phyloP scores from a whole-genome alignment of 2,113 vertebrate genomes.

The Dromaius novaehollandiae region DNA sequence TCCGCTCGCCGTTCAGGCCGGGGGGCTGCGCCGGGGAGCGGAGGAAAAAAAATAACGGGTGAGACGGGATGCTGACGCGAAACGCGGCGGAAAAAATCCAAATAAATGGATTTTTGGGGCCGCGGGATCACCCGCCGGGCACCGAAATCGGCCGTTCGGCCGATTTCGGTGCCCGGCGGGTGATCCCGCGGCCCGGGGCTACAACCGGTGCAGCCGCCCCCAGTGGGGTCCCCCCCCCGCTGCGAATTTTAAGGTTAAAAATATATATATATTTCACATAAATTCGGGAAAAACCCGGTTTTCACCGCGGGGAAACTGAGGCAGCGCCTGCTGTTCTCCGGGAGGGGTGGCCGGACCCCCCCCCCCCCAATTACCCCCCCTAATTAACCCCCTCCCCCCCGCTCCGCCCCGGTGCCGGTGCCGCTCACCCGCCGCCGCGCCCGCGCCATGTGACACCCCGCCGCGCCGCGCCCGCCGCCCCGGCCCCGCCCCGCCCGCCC shows the following conservation, averaged over 20 bases:
- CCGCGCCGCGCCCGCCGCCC: no score
- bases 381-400: background rate
- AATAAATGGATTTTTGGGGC: background rate
- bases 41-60: no score
- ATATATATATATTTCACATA: no score
- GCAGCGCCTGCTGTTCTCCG: no score
- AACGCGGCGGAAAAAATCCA: background rate
- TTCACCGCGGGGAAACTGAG: no score
- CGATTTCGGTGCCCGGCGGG: background rate
- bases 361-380: background rate
- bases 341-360: background rate
- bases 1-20: background rate
- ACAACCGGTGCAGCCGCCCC: background rate
- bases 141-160: background rate
- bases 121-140: background rate
- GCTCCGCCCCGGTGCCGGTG: background rate
- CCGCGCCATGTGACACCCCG: background rate
- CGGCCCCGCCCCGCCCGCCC: background rate
- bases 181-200: background rate
- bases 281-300: no score
- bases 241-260: no score
- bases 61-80: background rate
- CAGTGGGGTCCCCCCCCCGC: background rate
- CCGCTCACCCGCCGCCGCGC: background rate
- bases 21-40: no score